Base-by-base conservation (phyloP, 2,888 invertebrate genomes). In the Sarcophaga variegata region DNA sequence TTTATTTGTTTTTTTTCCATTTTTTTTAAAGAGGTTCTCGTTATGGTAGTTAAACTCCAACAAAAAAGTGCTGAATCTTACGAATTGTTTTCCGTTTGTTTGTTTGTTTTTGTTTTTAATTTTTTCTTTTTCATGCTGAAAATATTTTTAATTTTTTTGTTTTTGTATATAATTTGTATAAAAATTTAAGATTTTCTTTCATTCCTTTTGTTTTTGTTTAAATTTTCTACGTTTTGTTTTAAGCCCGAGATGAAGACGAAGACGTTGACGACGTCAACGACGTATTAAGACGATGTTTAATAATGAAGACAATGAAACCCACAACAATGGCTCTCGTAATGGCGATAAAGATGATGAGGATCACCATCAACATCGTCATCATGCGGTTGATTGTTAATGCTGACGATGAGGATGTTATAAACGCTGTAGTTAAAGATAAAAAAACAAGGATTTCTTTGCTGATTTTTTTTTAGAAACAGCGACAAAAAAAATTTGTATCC, bases 301-400 rank as follows among this genome's bases (percentile, higher is more conserved):
- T 83, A 84, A 84, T 87, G 82, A 87, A 87, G 87, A 87, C 87
- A 87, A 83, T 87, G 86, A 78, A 72, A 49, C 60, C 37, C 49
- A 70, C 78, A 77, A 83, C 83, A 87, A 84, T 84, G 84, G 84
- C 66, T 54, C 54, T 54, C 14, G 54, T 54, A 54, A 54, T 54
- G 76, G 59, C 60, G 45, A 81, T 81, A 17, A 59, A 81, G 83
- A 74, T 74, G 81, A 84, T 82, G 75, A 78, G 37, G 45, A 77
- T 59, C 76, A 76, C 10, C 63, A 63, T 70, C 69, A 78, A 49
- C 45, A 79, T 22, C 27, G 64, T 84, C 70, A 81, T 87, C 66
- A 81, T 81, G 81, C 45, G 77, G 76, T 81, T 71, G 86, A 49
- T 76, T 75, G 79, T 80, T 82, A 79, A 71, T 49, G 70, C 69